Conservation (phyloP, 2,888 invertebrate species). For the Agonopterix alstromeriana region DNA sequence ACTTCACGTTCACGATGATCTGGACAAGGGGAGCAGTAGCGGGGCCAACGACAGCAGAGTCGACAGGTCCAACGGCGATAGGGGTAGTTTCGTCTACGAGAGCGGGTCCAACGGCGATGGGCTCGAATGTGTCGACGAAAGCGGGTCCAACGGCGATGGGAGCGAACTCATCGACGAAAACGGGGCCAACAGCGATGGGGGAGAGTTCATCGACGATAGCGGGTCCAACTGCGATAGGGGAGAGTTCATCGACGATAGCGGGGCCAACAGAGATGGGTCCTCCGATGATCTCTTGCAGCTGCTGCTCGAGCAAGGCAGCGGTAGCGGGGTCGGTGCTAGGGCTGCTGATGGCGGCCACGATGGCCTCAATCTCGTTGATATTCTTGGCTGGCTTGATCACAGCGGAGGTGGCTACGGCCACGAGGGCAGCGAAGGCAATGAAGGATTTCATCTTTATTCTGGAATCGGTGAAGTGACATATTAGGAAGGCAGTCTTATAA, state of each 20-base stretch:
- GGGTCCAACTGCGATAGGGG: slow-evolving; percentile 12
- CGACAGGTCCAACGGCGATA: slow-evolving; percentile 10
- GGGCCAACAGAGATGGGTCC: slow-evolving; percentile 19
- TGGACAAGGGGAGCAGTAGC: slow-evolving; percentile 20
- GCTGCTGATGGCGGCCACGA: slow-evolving; percentile 36
- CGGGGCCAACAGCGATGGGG: slow-evolving; percentile 4
- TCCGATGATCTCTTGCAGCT: slow-evolving; percentile 26
- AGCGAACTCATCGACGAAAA: slow-evolving; percentile 1
- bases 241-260: slow-evolving; percentile 19
- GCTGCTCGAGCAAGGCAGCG: slow-evolving; percentile 32
- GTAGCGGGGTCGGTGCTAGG: slow-evolving; percentile 45
- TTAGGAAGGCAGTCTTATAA: neutral
- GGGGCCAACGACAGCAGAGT: slow-evolving; percentile 6
- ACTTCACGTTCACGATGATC: slow-evolving; percentile 31
- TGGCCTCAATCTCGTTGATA: slow-evolving; percentile 12
- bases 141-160: slow-evolving; percentile 4
- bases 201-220: slow-evolving; percentile 12
- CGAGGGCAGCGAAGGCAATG: slow-evolving; percentile 36
- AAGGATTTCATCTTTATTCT: slow-evolving; percentile 50
- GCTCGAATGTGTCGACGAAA: slow-evolving; percentile 2
- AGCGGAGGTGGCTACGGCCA: slow-evolving; percentile 35
- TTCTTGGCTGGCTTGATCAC: slow-evolving; percentile 15
- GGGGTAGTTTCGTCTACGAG: slow-evolving; percentile 3
- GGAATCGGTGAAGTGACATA: neutral
- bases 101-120: slow-evolving; percentile 7